Base-by-base conservation (phyloP, 2,888 invertebrate genomes). In the Amblyteles armatorius region DNA sequence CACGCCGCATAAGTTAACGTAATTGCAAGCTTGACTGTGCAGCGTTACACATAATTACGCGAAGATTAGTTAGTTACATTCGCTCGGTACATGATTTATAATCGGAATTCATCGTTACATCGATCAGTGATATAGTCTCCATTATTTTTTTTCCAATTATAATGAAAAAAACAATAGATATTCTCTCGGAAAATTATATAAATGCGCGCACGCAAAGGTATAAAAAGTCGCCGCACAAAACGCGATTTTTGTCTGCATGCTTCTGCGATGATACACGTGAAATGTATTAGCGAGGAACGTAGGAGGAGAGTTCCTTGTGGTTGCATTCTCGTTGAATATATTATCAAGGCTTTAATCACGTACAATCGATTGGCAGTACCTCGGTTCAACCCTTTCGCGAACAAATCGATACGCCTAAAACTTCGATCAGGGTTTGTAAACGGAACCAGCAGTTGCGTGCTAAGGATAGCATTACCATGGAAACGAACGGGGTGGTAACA, bases 1-100 rank as follows among this genome's bases (percentile, higher is more conserved):
- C 52, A 69, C 44, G 50, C 68, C 69, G 71, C 72, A 79, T 82
- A 22, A 68, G 52, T 77, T 73, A 77, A 36, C 40, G 68, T 79
- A 77, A 63, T 82, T 52, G 57, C 19, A 79, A 85, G 84, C 82
- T 72, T 84, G 50, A 79, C 71, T 81, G 79, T 79, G 79, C 79
- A 85, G 77, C 68, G 67, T 84, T 76, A 79, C 44, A 57, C 13
- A 55, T 71, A 71, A 79, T 48, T 74, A 73, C 36, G 67, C 68
- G 36, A 65, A 78, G 78, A 52, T 84, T 68, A 52, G 69, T 65
- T 65, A 50, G 36, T 68, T 36, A 68, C 19, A 29, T 48, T 48
- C 52, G 40, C 63, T 69, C 60, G 4, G 72, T 68, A 72, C 80
- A 68, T 22, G 44, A 72, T 71, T 50, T 36, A 26, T 67, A 26